A percentile compares a stretch with the other conserved stretches of the same genome.
Evolutionary conservation across 2,113 vertebrate genomes (phyloP).

Genomic region (Geothlypis trichas): DNA sequence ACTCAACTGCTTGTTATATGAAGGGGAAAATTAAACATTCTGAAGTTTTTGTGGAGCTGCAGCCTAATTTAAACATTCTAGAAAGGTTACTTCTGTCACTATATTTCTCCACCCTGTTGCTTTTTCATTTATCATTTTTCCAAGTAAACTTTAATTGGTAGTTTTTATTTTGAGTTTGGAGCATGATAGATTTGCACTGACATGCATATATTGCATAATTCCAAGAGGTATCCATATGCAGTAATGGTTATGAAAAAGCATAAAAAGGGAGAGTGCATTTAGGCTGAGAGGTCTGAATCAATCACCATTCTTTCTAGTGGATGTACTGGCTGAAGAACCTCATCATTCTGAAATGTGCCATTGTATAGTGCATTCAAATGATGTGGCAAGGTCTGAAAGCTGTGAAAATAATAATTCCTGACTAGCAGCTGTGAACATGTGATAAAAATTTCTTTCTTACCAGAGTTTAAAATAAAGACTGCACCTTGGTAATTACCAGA

Average conservation of each 20-base stretch:
- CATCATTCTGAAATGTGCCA: not conserved
- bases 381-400: not conserved
- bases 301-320: not conserved
- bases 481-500: not conserved
- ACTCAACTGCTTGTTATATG: not conserved
- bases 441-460: not conserved
- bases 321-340: not conserved
- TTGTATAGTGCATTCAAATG: not conserved
- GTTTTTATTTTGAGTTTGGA: not conserved
- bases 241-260: not conserved
- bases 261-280: not conserved
- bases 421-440: not conserved
- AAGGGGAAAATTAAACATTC: not conserved
- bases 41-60: not conserved
- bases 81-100: not conserved
- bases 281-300: not conserved
- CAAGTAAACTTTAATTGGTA: not conserved
- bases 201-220: fast-evolving
- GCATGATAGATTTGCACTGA: not conserved
- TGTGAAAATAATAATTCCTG: not conserved
- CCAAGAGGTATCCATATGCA: not conserved
- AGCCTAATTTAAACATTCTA: not conserved
- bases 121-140: not conserved
- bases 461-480: not conserved
- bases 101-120: not conserved